Base-by-base conservation (phyloP, 2,888 invertebrate species). In the Acrocyrtus sp. region DNA sequence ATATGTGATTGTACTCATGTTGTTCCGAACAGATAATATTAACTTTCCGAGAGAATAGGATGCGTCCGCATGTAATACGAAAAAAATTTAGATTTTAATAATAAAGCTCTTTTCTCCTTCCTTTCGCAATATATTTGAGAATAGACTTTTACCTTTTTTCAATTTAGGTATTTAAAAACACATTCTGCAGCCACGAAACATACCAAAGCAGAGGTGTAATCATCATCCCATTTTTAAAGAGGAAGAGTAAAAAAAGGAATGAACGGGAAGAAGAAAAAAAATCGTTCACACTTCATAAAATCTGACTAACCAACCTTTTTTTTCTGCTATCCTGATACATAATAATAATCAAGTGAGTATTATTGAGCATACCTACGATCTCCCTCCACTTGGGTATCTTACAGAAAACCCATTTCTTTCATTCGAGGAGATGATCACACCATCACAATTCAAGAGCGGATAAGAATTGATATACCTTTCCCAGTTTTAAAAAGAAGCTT, bases 211-310 rank as follows among this genome's bases (percentile, higher is more conserved):
- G 3, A 41, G 6, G 15, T 15, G 41, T 34, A 22, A 17, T 50
- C 29, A 17, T 12, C 12, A 39, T 39, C 39, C 39, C 41, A 58
- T 51, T 24, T 24, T 22, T 15, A 51, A 22, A 24, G 24, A 27
- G 6, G 56, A 56, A 60, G 47, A 62, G 51, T 22, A 62, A 60
- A 60, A 65, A 69, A 58, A 67, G 48, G 50, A 51, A 75, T 66
- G 61, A 53, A 74, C 53, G 69, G 45, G 47, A 68, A 29, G 51
- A 27, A 50, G 56, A 67, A 74, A 77, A 79, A 75, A 74, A 78
- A 68, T 79, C 74, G 78, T 80, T 80, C 80, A 80, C 80, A 80
- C 80, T 80, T 80, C 78, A 80, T 80, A 79, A 80, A 78, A 78
- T 70, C 69, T 76, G 45, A 65, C 51, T 45, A 51, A 54, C 51